A percentile compares a stretch with the other conserved stretches of the same genome.
phyloP scores from a whole-genome alignment of 1,140 invertebrate species.

The Delia radicum region DNA sequence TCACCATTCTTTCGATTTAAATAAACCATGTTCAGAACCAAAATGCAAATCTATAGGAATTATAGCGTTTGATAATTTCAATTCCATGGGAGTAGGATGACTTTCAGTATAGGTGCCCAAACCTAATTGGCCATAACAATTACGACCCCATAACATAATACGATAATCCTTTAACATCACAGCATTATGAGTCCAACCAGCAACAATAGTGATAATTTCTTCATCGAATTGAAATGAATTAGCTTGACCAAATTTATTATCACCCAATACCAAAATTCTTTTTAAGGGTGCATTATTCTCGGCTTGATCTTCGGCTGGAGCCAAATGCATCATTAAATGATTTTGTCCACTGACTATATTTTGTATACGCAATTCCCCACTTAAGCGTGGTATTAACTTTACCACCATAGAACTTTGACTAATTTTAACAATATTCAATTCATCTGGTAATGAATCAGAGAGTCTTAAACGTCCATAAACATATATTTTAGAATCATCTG shows the following conservation, averaged over 20 bases:
- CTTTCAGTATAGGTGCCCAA: conserved; percentile 37
- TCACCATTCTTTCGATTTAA: conserved; percentile 58
- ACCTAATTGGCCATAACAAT: conserved; percentile 76
- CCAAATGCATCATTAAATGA: conserved; percentile 66
- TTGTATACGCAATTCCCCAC: conserved; percentile 38
- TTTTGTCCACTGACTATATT: conserved; percentile 68
- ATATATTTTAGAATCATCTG: conserved; percentile 58
- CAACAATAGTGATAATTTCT: conserved; percentile 59
- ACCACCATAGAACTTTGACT: conserved; percentile 43
- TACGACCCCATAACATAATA: conserved; percentile 75
- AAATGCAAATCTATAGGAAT: conserved; percentile 60
- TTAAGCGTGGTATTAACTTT: conserved; percentile 41
- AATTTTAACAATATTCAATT: conserved; percentile 45
- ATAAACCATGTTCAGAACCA: conserved; percentile 78
- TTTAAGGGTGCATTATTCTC: conserved; percentile 26
- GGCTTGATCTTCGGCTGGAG: conserved; percentile 27
- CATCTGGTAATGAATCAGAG: conserved; percentile 43
- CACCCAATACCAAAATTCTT: conserved; percentile 67
- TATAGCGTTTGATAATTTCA: conserved; percentile 34
- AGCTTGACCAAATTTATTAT: conserved; percentile 72
- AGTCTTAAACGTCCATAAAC: conserved; percentile 44
- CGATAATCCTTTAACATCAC: conserved; percentile 62
- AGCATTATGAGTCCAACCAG: conserved; percentile 76
- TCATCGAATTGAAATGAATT: conserved; percentile 47
- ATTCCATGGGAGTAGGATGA: conserved; percentile 33